A percentile compares a stretch with the other conserved stretches of the same genome.
phyloP scores from a whole-genome alignment of 1,140 invertebrate genomes.

The Brachionus calyciflorus region DNA sequence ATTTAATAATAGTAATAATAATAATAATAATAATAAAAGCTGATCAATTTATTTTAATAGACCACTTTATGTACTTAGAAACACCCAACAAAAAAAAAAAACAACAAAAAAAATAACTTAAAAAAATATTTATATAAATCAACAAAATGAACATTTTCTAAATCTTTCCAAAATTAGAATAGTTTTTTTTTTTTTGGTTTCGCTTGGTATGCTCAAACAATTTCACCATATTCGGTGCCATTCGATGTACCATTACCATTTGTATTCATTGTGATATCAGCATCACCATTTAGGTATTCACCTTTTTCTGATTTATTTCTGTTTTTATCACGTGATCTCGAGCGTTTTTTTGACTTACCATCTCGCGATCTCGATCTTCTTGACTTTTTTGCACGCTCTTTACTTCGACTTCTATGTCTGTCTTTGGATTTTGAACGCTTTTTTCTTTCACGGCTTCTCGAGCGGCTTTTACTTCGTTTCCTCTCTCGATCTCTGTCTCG shows the following conservation, averaged over 20 bases:
- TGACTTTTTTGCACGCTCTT: neutral
- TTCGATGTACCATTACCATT: neutral
- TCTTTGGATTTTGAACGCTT: constrained; percentile 36
- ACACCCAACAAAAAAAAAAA: too few relatives aligned
- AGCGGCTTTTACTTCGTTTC: neutral
- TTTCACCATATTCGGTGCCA: neutral
- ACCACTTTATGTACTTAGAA: too few relatives aligned
- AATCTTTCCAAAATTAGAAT: too few relatives aligned
- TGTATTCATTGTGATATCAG: neutral
- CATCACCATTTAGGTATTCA: neutral
- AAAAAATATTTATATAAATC: too few relatives aligned
- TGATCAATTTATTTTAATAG: too few relatives aligned
- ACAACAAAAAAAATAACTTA: too few relatives aligned
- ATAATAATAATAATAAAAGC: too few relatives aligned
- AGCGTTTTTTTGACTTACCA: neutral
- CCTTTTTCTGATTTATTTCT: neutral
- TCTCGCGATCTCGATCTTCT: neutral
- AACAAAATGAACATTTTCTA: too few relatives aligned
- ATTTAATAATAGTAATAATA: too few relatives aligned
- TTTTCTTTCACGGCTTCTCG: constrained; percentile 21
- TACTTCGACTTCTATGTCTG: neutral
- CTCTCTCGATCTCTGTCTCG: neutral
- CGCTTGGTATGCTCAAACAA: too few relatives aligned
- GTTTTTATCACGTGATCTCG: neutral
- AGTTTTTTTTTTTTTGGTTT: too few relatives aligned